Evolutionary conservation across 2,888 invertebrate species (phyloP).

Genomic region (Dicycla oo): DNA sequence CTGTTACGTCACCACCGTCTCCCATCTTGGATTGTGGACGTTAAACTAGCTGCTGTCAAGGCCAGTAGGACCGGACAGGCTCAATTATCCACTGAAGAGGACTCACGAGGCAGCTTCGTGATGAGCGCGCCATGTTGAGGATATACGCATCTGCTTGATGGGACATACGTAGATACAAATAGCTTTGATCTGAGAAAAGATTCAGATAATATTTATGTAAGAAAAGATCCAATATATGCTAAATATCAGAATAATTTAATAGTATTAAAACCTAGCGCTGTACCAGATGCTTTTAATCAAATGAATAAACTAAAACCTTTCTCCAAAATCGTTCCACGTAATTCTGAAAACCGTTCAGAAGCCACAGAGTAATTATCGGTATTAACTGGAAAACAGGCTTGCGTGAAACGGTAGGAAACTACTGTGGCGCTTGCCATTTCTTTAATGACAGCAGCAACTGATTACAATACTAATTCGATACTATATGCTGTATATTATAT

Average conservation of each 20-base stretch:
- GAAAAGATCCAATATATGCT: neutral
- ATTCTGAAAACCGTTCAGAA: conserved; percentile 30
- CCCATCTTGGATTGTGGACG: conserved; percentile 53
- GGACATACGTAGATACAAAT: conserved; percentile 2
- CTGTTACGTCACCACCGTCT: conserved; percentile 54
- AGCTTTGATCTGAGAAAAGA: neutral
- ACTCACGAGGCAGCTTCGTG: conserved; percentile 54
- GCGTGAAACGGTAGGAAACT: conserved; percentile 1
- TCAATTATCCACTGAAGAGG: conserved; percentile 74
- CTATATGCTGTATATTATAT: neutral
- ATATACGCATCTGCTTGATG: conserved; percentile 28
- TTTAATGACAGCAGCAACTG: conserved; percentile 13
- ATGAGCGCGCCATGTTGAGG: conserved; percentile 38
- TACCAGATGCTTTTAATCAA: conserved; percentile 13
- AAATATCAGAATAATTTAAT: neutral
- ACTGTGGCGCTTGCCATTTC: neutral
- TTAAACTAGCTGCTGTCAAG: conserved; percentile 68
- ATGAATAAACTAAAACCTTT: conserved; percentile 18
- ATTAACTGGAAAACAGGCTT: conserved; percentile 19
- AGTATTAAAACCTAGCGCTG: neutral
- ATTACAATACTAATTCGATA: conserved; percentile 7
- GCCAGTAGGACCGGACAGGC: conserved; percentile 72
- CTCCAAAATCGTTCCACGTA: conserved; percentile 8
- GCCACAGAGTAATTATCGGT: conserved; percentile 35
- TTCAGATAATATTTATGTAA: too few relatives aligned